Percentiles rank a stretch among this genome's conserved stretches.
Conservation (phyloP, 2,113 vertebrate species). For the Diglossa brunneiventris region DNA sequence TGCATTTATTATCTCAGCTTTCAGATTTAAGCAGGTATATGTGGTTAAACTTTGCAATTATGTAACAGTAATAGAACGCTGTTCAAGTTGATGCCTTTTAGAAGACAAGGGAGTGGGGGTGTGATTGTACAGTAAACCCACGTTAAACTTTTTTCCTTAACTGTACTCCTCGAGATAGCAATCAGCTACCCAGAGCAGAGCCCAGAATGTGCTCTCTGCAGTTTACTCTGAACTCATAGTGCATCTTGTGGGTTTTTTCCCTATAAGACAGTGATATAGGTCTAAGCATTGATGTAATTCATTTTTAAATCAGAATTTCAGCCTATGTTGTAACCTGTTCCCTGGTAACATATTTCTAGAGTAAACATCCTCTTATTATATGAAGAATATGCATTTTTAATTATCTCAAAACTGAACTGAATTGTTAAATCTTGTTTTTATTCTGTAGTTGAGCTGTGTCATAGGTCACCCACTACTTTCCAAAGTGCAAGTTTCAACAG, state of each 20-base stretch:
- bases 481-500: not conserved
- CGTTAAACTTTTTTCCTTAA: not conserved
- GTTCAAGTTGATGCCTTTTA: not conserved
- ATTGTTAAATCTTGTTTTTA: not conserved
- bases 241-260: not conserved
- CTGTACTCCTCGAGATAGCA: not conserved
- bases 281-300: not conserved
- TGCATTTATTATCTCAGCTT: conserved; percentile 23
- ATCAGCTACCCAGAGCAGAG: not conserved
- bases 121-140: not conserved
- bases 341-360: not conserved
- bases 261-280: not conserved
- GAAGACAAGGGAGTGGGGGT: not conserved
- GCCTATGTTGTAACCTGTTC: not conserved
- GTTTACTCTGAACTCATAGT: not conserved
- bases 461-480: not conserved
- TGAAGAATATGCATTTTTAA: not conserved
- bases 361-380: not conserved
- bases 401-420: not conserved
- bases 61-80: not conserved
- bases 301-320: not conserved
- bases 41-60: not conserved
- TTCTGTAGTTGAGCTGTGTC: not conserved
- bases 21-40: conserved; percentile 31
- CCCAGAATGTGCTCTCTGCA: not conserved